Evolutionary conservation across 2,888 invertebrate genomes (phyloP).

Genomic region (Pomacea canaliculata): DNA sequence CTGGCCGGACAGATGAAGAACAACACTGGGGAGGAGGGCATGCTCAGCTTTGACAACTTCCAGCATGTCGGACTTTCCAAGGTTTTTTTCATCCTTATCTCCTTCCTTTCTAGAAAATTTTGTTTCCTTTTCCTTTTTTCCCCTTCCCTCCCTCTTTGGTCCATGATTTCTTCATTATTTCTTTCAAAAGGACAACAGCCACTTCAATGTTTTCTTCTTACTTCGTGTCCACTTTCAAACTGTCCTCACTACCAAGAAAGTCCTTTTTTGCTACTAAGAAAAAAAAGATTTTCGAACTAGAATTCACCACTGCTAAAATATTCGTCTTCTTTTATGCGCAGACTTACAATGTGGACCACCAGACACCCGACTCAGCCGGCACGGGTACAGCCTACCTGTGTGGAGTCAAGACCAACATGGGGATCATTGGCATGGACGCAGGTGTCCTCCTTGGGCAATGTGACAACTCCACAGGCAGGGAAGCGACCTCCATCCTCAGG

Average conservation of each 20-base stretch:
- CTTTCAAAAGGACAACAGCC: no score
- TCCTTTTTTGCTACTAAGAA: no score
- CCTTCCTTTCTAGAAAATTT: no score
- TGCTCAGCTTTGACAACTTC: slow-evolving; percentile 80
- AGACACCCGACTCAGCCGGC: slow-evolving; percentile 90
- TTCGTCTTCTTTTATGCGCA: slow-evolving; percentile 62
- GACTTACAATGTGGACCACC: slow-evolving; percentile 89
- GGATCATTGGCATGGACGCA: slow-evolving; percentile 82
- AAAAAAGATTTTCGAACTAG: no score
- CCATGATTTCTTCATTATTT: no score
- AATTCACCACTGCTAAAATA: no score
- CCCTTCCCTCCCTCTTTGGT: no score
- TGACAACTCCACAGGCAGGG: slow-evolving; percentile 40
- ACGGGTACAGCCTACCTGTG: slow-evolving; percentile 88
- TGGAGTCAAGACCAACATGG: slow-evolving; percentile 87
- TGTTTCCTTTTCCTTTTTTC: no score
- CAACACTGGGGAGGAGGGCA: slow-evolving; percentile 76
- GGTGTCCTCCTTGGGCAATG: slow-evolving; percentile 77
- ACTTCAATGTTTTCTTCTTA: no score
- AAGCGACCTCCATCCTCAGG: slow-evolving; percentile 38
- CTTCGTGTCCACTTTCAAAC: no score
- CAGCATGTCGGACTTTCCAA: slow-evolving; percentile 80
- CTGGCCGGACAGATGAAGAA: slow-evolving; percentile 53
- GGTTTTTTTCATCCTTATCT: slow-evolving; percentile 69
- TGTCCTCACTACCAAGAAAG: no score